phyloP scores from a whole-genome alignment of 2,797 vertebrate species.

The Coregonus ussuriensis region DNA sequence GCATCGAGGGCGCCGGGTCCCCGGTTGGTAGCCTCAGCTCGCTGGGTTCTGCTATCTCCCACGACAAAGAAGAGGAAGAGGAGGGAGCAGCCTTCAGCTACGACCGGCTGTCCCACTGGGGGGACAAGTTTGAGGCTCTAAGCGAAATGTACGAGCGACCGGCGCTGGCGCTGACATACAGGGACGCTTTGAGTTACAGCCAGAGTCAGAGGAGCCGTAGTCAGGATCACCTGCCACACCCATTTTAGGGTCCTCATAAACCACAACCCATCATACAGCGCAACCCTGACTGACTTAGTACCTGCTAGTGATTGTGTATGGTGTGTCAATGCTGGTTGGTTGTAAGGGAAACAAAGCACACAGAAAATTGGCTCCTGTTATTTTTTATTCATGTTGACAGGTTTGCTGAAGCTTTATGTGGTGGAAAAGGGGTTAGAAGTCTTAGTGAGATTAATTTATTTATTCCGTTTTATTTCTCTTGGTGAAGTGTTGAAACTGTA shows the following conservation, averaged over 20 bases:
- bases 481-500: conserved; percentile 38
- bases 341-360: conserved; percentile 9
- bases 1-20: conserved; percentile 79
- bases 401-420: conserved; percentile 44
- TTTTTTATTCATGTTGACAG: conserved; percentile 10
- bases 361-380: conserved; percentile 5
- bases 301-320: background rate
- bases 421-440: conserved; percentile 3
- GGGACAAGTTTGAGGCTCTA: conserved; percentile 81
- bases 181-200: conserved; percentile 55
- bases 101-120: conserved; percentile 77
- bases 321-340: background rate
- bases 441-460: conserved; percentile 42
- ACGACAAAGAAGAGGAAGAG: conserved; percentile 31
- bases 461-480: conserved; percentile 46
- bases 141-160: conserved; percentile 77
- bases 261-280: background rate
- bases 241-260: conserved; percentile 39
- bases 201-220: conserved; percentile 51
- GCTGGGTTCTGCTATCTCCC: conserved; percentile 65
- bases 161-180: conserved; percentile 60
- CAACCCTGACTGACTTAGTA: background rate
- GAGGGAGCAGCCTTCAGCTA: conserved; percentile 69
- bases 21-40: conserved; percentile 84
- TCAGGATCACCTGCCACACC: conserved; percentile 53